A percentile compares a stretch with the other conserved stretches of the same genome.
Evolutionary conservation across 2,888 invertebrate genomes (phyloP).

Genomic region (Cantharis rustica): DNA sequence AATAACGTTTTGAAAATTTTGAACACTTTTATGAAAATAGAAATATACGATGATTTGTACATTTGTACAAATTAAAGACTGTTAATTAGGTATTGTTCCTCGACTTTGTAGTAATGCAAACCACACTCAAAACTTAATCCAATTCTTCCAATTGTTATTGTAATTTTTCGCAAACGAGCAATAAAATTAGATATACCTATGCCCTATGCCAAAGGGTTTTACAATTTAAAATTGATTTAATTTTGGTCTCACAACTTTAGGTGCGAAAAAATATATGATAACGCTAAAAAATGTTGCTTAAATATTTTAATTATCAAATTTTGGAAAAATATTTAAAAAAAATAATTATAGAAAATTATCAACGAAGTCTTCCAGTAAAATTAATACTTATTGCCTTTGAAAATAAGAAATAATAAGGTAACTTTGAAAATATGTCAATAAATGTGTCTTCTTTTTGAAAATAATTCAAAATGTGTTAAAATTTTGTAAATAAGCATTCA

Average conservation of each 20-base stretch:
- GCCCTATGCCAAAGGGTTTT: neutral
- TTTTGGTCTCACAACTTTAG: neutral
- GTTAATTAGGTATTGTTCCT: neutral
- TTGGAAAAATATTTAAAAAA: neutral
- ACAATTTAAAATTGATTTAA: neutral
- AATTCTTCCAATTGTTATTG: neutral
- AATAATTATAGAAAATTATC: neutral
- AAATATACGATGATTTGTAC: neutral
- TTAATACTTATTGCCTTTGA: constrained; percentile 20
- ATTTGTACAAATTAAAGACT: constrained; percentile 7
- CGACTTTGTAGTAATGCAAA: neutral
- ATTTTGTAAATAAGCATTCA: constrained; percentile 20
- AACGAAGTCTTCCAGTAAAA: constrained; percentile 30
- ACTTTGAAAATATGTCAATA: constrained; percentile 22
- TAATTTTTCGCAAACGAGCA: neutral
- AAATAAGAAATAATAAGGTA: constrained; percentile 3
- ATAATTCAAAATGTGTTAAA: constrained; percentile 13
- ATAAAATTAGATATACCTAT: neutral
- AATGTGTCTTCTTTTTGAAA: constrained; percentile 23
- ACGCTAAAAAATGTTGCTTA: neutral
- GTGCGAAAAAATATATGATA: neutral
- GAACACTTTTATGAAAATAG: neutral
- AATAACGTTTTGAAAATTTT: neutral
- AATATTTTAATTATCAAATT: neutral
- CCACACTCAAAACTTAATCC: neutral